Evolutionary conservation across 2,113 vertebrate species (phyloP), one percentile per base, ranked within the genome.

Genomic region (Columbina picui): DNA sequence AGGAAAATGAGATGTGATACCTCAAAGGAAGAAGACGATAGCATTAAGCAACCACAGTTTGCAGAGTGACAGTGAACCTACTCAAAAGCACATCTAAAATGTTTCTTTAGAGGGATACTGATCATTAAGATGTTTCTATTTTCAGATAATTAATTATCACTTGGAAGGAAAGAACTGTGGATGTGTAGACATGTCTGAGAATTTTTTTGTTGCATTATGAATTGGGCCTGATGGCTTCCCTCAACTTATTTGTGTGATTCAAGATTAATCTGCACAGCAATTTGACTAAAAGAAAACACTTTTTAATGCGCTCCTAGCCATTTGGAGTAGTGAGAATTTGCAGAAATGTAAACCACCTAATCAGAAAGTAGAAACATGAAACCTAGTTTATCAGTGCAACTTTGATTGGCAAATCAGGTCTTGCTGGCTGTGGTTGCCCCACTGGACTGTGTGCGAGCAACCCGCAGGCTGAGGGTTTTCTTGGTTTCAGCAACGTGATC

Each of bases 401-500:
- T 87, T 84, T 82, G 74, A 39, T 68, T 67, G 53, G 41, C 41
- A 89, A 94, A 95, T 53, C 56, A 93, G 55, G 27, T 34, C 23
- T 82, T 0, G 0, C 15, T 3, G 9, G 17, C 30, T 68, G 18
- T 45, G 73, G 9, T 4, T 86, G 17, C 10, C 32, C 34, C 23
- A 1, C 16, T 3, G 4, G 1, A 4, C 0, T 0, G 11, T 12
- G 13, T 0, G 0, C 18, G 57, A 78, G 34, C 2, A 15, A 14
- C 29, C 25, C 0, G 0, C 1, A 29, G 34, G 39, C 22, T 36
- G 16, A 45, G 27, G 34, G 4, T 49, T 85, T 43, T 27, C 4
- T 19, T 91, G 39, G 69, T 89, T 89, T 84, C 65, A 12, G 52
- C 36, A 26, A 11, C 0, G 3, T 53, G 70, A 57, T 89, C 61